A percentile compares a stretch with the other conserved stretches of the same genome.
These are phyloP conservation scores for Brachypteracias leptosomus DNA, from an alignment of 2,113 vertebrate genomes.

Conservation along the genomic window DNA sequence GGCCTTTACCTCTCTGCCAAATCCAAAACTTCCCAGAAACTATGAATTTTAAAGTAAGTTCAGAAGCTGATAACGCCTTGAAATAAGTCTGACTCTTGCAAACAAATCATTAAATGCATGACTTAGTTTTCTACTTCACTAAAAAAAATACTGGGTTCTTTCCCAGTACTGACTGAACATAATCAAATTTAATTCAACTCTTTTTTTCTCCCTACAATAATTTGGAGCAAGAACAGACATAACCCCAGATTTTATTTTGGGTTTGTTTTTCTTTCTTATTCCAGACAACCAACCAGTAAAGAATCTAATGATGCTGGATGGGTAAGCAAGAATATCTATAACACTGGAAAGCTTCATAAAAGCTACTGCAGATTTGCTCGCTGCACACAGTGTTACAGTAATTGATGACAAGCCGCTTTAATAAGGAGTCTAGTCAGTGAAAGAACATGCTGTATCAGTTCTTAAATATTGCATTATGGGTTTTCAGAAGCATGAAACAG, in stretches of 20 bases:
- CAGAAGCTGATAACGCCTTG: not conserved
- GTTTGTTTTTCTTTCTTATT: not conserved
- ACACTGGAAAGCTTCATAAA: not conserved
- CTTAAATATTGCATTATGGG: not conserved
- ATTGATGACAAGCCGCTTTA: constrained; percentile 17
- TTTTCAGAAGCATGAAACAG: not conserved
- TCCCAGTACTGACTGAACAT: constrained; percentile 24
- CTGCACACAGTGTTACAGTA: not conserved
- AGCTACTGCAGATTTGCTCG: not conserved
- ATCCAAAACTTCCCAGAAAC: not conserved
- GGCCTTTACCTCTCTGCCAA: not conserved
- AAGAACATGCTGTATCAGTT: not conserved
- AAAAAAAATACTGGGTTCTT: constrained; percentile 48
- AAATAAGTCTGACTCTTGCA: constrained; percentile 10
- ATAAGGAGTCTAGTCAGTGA: constrained; percentile 34
- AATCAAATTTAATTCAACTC: constrained; percentile 15
- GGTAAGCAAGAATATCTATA: not conserved
- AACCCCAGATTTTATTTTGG: not conserved
- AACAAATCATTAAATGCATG: constrained; percentile 36
- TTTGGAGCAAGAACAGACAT: constrained; percentile 35
- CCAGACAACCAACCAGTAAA: not conserved
- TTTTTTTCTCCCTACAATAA: constrained; percentile 24
- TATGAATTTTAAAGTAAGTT: not conserved
- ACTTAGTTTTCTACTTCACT: constrained; percentile 30
- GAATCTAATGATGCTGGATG: not conserved